phyloP scores from a whole-genome alignment of 2,797 vertebrate species.

The Phaenicophaeus curvirostris region DNA sequence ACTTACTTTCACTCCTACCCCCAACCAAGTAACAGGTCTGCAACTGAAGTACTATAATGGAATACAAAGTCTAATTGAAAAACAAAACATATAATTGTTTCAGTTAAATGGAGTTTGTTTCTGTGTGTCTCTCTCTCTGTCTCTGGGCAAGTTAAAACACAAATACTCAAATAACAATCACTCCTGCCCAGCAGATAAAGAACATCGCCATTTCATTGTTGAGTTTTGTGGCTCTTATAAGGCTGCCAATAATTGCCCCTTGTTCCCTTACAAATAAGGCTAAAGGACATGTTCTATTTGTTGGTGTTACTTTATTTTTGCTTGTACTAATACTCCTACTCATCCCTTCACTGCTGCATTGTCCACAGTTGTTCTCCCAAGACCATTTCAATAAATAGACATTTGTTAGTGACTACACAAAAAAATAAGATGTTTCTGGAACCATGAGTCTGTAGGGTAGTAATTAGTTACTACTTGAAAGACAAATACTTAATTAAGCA shows the following conservation, averaged over 20 bases:
- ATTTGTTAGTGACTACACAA: neutral
- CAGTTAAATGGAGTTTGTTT: neutral
- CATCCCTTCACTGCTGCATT: neutral
- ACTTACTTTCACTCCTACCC: neutral
- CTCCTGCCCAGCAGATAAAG: neutral
- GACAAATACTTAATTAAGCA: neutral
- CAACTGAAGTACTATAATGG: neutral
- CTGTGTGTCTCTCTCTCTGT: neutral
- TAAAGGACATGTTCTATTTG: neutral
- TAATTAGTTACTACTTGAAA: neutral
- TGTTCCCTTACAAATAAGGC: neutral
- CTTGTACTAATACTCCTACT: neutral
- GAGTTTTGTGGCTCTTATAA: neutral
- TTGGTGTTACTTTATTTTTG: neutral
- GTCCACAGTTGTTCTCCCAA: neutral
- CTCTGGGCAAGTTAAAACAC: neutral
- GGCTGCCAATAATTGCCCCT: neutral
- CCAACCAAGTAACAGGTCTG: neutral
- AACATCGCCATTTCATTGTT: neutral
- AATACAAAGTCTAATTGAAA: conserved; percentile 25
- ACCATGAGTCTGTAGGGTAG: neutral
- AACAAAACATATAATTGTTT: neutral
- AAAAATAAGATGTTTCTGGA: neutral
- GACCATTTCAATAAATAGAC: neutral
- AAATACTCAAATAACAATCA: neutral